Evolutionary conservation across 2,113 vertebrate species (phyloP).

Genomic region (Lophius piscatorius): DNA sequence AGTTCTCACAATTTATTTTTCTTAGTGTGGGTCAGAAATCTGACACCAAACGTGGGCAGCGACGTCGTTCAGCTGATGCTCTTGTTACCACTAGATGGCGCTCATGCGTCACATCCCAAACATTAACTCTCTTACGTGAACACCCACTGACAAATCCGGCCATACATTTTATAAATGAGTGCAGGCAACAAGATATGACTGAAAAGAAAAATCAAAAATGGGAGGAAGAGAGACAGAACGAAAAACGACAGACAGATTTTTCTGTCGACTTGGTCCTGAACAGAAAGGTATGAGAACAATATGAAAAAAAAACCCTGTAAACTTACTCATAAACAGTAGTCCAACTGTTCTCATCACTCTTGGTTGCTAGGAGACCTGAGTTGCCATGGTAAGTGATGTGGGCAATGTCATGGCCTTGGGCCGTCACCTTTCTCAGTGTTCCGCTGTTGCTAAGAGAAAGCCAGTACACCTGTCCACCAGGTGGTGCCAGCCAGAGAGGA

Average conservation of each 20-base stretch:
- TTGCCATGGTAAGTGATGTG: constrained; percentile 96
- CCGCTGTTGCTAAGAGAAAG: constrained; percentile 91
- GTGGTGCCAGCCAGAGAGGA: constrained; percentile 93
- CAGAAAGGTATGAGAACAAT: constrained; percentile 13
- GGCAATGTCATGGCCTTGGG: constrained; percentile 93
- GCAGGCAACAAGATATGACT: neutral
- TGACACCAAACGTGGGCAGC: constrained; percentile 41
- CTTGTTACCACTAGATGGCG: constrained; percentile 72
- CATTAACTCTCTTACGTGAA: constrained; percentile 15
- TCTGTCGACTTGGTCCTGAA: neutral
- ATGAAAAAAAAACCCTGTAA: constrained; percentile 22
- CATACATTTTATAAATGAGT: constrained; percentile 9
- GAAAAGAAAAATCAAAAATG: neutral
- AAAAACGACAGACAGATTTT: constrained; percentile 12
- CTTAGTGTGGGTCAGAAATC: constrained; percentile 1
- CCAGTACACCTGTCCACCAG: constrained; percentile 93
- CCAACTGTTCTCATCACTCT: constrained; percentile 97
- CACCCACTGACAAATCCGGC: constrained; percentile 13
- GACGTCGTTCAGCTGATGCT: constrained; percentile 23
- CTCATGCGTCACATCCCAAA: constrained; percentile 53
- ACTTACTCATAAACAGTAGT: constrained; percentile 97
- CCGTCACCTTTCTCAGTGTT: constrained; percentile 92
- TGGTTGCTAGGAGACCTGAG: constrained; percentile 92
- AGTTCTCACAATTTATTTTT: too few relatives aligned
- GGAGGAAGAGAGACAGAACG: neutral